Conservation (phyloP, 2,888 invertebrate species). For the Willowsia nigromaculata region DNA sequence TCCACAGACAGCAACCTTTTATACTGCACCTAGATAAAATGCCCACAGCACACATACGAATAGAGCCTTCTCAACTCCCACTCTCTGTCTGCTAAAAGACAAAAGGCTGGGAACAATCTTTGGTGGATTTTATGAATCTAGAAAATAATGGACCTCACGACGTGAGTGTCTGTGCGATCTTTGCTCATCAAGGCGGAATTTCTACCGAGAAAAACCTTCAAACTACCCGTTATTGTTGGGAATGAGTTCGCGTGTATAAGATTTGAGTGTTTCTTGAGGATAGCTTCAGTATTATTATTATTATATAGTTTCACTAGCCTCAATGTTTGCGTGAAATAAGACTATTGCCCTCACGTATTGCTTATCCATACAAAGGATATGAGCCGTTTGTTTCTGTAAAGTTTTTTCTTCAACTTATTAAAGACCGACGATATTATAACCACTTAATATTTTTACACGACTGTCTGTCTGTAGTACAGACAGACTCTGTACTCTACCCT, state of each 20-base stretch:
- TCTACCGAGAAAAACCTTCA: background rate
- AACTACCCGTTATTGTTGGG: background rate
- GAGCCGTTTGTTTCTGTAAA: background rate
- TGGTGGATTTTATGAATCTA: background rate
- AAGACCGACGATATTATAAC: background rate
- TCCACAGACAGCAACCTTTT: constrained; percentile 10
- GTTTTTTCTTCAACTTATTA: background rate
- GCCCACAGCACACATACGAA: constrained; percentile 40
- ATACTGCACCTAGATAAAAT: constrained; percentile 5
- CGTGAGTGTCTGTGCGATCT: background rate
- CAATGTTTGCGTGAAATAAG: too few relatives aligned
- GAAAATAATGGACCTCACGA: constrained; percentile 32
- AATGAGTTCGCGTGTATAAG: background rate
- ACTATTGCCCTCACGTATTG: too few relatives aligned
- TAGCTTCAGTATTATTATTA: too few relatives aligned
- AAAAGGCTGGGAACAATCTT: constrained; percentile 22
- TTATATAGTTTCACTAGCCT: too few relatives aligned
- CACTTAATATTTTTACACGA: background rate
- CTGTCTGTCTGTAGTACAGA: background rate
- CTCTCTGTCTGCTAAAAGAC: constrained; percentile 7
- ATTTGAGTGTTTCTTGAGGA: too few relatives aligned
- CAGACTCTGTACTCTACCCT: background rate
- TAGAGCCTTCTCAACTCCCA: background rate
- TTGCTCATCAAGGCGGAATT: background rate
- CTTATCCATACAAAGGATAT: too few relatives aligned